These are phyloP conservation scores for Lethrus apterus DNA, from an alignment of 1,140 invertebrate species.

Conservation along the genomic window DNA sequence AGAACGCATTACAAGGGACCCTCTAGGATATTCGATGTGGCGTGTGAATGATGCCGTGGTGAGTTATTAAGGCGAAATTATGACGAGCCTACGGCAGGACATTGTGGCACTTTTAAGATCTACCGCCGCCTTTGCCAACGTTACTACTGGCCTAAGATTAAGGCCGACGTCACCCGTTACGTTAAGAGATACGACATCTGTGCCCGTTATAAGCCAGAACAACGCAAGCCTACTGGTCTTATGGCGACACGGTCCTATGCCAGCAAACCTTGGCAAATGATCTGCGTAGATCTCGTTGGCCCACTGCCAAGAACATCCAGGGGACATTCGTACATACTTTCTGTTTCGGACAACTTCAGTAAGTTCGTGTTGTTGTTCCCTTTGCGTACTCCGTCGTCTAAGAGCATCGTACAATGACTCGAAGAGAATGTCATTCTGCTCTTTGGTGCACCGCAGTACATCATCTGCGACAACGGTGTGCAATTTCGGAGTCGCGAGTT, in stretches of 20 bases:
- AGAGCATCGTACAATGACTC: not conserved
- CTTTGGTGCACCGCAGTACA: slow-evolving; percentile 10
- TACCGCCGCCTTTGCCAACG: not conserved
- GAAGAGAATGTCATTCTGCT: slow-evolving; percentile 9
- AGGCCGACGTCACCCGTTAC: not conserved
- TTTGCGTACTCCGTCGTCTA: not conserved
- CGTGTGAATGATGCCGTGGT: too few relatives aligned
- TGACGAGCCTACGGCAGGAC: too few relatives aligned
- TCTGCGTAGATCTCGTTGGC: not conserved
- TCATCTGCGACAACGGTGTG: slow-evolving; percentile 14
- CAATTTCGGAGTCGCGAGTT: not conserved
- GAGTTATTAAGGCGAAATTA: too few relatives aligned
- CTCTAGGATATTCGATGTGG: not conserved
- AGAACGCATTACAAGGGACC: not conserved
- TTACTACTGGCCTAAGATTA: slow-evolving; percentile 2
- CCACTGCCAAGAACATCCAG: not conserved
- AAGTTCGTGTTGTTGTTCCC: not conserved
- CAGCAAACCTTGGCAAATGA: not conserved
- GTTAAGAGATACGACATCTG: not conserved
- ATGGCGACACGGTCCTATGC: not conserved
- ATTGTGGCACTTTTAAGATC: not conserved
- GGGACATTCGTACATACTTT: not conserved
- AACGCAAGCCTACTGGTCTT: not conserved
- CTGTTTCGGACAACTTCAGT: not conserved
- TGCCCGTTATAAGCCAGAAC: not conserved